Evolutionary conservation across 2,797 vertebrate genomes (phyloP), one percentile per base, ranked within the genome.

Genomic region (Lagorchestes hirsutus): DNA sequence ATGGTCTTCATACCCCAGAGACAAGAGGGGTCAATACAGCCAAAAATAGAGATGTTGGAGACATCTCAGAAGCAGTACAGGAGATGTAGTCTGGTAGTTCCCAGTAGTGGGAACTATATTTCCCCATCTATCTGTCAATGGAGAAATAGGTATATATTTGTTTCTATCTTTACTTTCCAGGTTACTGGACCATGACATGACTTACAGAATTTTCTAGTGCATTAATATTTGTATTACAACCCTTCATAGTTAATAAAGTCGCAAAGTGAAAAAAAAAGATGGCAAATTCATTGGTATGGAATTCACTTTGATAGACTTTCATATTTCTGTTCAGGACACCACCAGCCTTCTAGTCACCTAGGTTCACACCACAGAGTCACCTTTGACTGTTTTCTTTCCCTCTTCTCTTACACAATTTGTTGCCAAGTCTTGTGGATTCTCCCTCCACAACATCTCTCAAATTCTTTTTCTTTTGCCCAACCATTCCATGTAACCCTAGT

Each of bases 241-340:
- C 24, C 22, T 56, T 91, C 92, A 58, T 91, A 91, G 94, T 93
- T 90, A 98, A 97, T 98, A 98, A 97, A 98, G 34, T 46, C 59
- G 14, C 92, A 4, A 59, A 90, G 11, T 14, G 24, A 96, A 4
- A 12, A 29, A 58, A 57, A 56, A 56, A 59, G 58, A 31, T 62
- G 59, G 11, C 1, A 34, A 4, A 62, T 62, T 62, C 59, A 62
- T 62, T 62, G 11, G 59, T 62, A 31, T 62, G 59, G 59, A 62
- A 62, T 62, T 62, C 29, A 62, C 59, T 34, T 62, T 4, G 11
- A 62, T 31, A 62, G 29, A 59, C 13, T 62, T 62, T 34, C 29
- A 34, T 62, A 34, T 62, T 34, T 31, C 29, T 59, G 58, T 31
- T 34, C 59, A 59, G 58, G 28, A 10, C 28, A 59, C 28, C 28